Conservation (phyloP, 1,140 invertebrate genomes). For the Spodoptera litura region DNA sequence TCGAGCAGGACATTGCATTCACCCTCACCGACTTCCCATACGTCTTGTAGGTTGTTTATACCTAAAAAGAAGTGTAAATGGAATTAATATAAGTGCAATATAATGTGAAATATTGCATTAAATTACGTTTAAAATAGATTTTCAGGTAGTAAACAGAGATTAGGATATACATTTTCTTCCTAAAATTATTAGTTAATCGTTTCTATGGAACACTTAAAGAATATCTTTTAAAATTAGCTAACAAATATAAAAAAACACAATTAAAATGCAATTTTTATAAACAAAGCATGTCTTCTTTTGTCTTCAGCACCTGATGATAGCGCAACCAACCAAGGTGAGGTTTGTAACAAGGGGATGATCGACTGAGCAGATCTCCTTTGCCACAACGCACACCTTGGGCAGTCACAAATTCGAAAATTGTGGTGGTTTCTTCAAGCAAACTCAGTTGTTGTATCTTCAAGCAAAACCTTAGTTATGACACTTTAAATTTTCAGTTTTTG, state of each 20-base stretch:
- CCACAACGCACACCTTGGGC: conserved; percentile 88
- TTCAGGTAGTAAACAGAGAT: not conserved
- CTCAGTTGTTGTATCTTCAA: too few species aligned
- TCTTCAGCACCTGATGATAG: conserved; percentile 50
- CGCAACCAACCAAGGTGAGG: conserved; percentile 86
- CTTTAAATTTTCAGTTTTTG: too few species aligned
- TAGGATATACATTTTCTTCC: too few species aligned
- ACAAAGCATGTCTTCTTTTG: not conserved
- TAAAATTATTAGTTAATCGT: too few species aligned
- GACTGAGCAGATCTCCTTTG: conserved; percentile 87
- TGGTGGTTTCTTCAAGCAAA: conserved; percentile 3
- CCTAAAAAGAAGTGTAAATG: conserved; percentile 78
- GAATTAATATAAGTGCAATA: too few species aligned
- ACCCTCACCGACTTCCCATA: conserved; percentile 99
- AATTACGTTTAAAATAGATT: too few species aligned
- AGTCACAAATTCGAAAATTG: conserved; percentile 53
- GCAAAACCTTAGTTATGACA: too few species aligned
- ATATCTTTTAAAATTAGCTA: not conserved
- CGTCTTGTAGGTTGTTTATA: conserved; percentile 98
- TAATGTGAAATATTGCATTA: too few species aligned
- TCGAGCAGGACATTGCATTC: conserved; percentile 99
- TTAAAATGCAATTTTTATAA: too few species aligned
- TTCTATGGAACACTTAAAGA: too few species aligned
- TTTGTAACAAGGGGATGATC: conserved; percentile 89
- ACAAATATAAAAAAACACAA: not conserved